These are phyloP conservation scores for Hippocampus abdominalis DNA, from an alignment of 2,113 vertebrate species.

Conservation along the genomic window DNA sequence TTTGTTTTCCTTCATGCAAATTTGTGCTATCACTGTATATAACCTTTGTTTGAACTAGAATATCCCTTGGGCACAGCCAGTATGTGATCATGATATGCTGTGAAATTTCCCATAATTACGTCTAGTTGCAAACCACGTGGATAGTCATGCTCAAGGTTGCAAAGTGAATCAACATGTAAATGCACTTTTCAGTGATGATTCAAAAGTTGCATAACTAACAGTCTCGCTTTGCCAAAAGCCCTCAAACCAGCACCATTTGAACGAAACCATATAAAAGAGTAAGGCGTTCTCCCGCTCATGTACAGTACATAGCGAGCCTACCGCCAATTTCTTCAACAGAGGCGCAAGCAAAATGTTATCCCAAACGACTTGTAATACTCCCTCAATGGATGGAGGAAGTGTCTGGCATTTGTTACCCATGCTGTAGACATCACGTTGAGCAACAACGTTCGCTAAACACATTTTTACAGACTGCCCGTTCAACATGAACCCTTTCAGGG, in stretches of 20 bases:
- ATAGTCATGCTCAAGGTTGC: constrained; percentile 4
- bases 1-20: constrained; percentile 17
- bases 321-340: too few species aligned
- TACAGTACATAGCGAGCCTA: constrained; percentile 22
- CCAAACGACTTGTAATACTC: too few species aligned
- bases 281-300: constrained; percentile 26
- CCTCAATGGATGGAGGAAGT: too few species aligned
- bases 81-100: not conserved
- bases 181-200: not conserved
- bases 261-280: constrained; percentile 34
- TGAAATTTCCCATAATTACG: not conserved
- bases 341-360: too few species aligned
- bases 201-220: constrained; percentile 32
- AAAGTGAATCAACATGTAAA: constrained; percentile 8
- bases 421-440: too few species aligned
- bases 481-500: too few species aligned
- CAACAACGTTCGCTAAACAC: too few species aligned
- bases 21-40: not conserved
- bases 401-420: too few species aligned
- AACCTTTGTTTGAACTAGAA: constrained; percentile 5
- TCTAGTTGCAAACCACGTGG: not conserved
- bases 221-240: constrained; percentile 26
- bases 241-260: constrained; percentile 39
- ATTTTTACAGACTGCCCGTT: too few species aligned
- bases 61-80: not conserved